A percentile compares a stretch with the other conserved stretches of the same genome.
phyloP scores from a whole-genome alignment of 1,140 invertebrate genomes.

The Popillia japonica region DNA sequence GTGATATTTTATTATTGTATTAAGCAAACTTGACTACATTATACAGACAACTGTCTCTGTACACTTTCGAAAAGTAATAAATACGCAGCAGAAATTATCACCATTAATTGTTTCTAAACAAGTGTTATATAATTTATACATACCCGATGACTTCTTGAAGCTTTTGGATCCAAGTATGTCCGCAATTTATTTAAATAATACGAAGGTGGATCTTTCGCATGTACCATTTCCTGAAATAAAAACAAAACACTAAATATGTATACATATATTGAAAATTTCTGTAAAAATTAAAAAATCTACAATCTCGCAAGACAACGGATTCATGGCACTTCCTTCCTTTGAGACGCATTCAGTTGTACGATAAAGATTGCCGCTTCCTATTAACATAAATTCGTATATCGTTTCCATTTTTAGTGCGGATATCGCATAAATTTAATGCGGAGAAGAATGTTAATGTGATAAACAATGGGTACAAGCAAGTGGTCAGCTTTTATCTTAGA shows the following conservation, averaged over 20 bases:
- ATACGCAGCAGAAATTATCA: no score
- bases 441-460: constrained; percentile 1
- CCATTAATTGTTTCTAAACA: constrained; percentile 32
- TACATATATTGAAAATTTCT: neutral
- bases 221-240: constrained; percentile 87
- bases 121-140: constrained; percentile 57
- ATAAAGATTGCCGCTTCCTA: constrained; percentile 4
- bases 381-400: constrained; percentile 2
- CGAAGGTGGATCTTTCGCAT: constrained; percentile 94
- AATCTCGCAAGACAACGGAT: neutral
- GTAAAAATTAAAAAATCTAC: neutral
- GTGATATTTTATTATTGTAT: no score
- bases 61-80: no score
- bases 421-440: neutral
- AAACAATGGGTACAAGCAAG: neutral
- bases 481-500: no score
- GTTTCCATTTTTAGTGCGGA: neutral
- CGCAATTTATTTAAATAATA: constrained; percentile 93
- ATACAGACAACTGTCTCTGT: no score
- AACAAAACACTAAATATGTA: neutral
- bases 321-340: neutral
- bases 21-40: no score
- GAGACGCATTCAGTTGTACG: neutral
- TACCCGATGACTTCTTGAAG: constrained; percentile 92
- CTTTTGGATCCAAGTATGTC: constrained; percentile 95